phyloP scores from a whole-genome alignment of 2,888 invertebrate species.

The Nemotelus pantherinus region DNA sequence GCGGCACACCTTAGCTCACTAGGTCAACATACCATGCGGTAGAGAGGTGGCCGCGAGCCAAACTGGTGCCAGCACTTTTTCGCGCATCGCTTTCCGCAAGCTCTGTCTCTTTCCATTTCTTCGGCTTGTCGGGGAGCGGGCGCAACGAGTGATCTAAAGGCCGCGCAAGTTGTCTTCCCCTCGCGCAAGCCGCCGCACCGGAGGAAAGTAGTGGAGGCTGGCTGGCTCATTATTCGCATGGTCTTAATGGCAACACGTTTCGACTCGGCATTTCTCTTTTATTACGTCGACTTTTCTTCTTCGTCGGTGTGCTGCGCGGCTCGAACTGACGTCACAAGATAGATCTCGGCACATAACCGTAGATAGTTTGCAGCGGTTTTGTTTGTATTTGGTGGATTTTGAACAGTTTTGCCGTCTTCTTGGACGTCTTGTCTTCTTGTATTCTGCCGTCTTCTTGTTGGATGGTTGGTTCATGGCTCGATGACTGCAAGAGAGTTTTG shows the following conservation, averaged over 20 bases:
- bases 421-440: constrained; percentile 27
- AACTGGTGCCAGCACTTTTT: constrained; percentile 29
- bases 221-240: constrained; percentile 30
- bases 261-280: constrained; percentile 41
- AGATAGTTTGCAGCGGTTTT: constrained; percentile 14
- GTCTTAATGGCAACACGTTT: constrained; percentile 33
- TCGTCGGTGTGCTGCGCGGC: not conserved
- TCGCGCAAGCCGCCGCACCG: not conserved
- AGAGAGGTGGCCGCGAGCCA: constrained; percentile 32
- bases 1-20: constrained; percentile 43
- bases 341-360: not conserved
- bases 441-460: constrained; percentile 30
- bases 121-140: constrained; percentile 38
- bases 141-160: constrained; percentile 41
- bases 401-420: constrained; percentile 32
- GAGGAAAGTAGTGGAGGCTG: constrained; percentile 10
- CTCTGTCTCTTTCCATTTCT: constrained; percentile 49
- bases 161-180: constrained; percentile 41
- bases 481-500: constrained; percentile 27
- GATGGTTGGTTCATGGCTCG: constrained; percentile 29
- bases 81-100: constrained; percentile 8
- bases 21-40: constrained; percentile 44
- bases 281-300: constrained; percentile 36
- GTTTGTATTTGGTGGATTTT: constrained; percentile 25
- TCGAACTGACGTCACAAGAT: constrained; percentile 24